Conservation (phyloP, 2,797 vertebrate species). For the Smutsia temminckii region DNA sequence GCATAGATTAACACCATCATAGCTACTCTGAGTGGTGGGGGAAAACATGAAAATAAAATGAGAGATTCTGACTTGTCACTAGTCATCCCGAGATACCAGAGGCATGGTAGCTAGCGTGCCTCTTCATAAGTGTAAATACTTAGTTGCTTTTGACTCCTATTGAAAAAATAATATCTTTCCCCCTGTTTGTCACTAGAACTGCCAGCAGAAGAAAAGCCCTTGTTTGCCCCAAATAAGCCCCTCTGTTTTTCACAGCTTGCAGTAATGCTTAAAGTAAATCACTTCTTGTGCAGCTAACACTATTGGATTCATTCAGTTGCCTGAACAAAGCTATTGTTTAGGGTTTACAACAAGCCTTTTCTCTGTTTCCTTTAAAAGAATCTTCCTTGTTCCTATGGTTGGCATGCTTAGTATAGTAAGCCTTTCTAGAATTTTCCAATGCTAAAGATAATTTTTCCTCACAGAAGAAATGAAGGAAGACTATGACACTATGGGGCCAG, state of each 20-base stretch:
- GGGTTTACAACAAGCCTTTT: slow-evolving; percentile 82
- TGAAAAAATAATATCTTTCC: slow-evolving; percentile 74
- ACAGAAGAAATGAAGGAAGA: slow-evolving; percentile 99
- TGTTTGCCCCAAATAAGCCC: slow-evolving; percentile 77
- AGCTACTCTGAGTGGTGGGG: not conserved
- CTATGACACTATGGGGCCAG: slow-evolving; percentile 95
- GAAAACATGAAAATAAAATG: slow-evolving; percentile 45
- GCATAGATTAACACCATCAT: not conserved
- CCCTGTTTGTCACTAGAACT: slow-evolving; percentile 73
- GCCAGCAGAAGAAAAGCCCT: slow-evolving; percentile 81
- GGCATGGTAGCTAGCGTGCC: slow-evolving; percentile 57
- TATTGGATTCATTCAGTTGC: slow-evolving; percentile 89
- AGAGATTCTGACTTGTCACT: slow-evolving; percentile 34
- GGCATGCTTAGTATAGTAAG: slow-evolving; percentile 84
- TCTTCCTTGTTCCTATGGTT: slow-evolving; percentile 78
- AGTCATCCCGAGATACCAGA: slow-evolving; percentile 59
- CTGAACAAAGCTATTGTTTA: slow-evolving; percentile 86
- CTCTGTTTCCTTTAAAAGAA: slow-evolving; percentile 81
- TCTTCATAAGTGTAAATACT: slow-evolving; percentile 66
- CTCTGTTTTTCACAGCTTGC: slow-evolving; percentile 86
- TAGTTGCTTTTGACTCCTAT: slow-evolving; percentile 74
- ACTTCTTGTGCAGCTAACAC: slow-evolving; percentile 87
- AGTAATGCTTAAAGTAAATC: slow-evolving; percentile 94
- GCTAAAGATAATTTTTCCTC: slow-evolving; percentile 81
- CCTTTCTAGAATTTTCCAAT: slow-evolving; percentile 69